Evolutionary conservation across 2,797 vertebrate species (phyloP).

Genomic region (Pseudopleuronectes americanus): DNA sequence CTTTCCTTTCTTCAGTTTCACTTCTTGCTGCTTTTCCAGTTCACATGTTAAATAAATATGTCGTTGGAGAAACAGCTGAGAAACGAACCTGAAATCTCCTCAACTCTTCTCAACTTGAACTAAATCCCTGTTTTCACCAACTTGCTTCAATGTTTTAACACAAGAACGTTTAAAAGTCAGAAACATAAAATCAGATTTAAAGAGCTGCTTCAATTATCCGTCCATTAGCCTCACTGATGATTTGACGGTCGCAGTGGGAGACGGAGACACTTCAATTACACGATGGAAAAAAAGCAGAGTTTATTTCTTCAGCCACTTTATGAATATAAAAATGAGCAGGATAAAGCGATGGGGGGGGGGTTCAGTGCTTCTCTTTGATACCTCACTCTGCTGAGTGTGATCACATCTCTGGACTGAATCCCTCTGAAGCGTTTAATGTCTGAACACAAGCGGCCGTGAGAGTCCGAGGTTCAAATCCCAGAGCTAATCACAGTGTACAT

Average conservation of each 20-base stretch:
- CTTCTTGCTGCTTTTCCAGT: too few species aligned
- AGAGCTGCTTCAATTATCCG: neutral
- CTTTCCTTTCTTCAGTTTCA: too few species aligned
- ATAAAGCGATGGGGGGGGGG: too few species aligned
- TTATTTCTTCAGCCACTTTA: neutral
- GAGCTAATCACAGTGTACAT: slow-evolving; percentile 8
- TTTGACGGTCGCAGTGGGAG: neutral
- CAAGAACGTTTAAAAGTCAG: too few species aligned
- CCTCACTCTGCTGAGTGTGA: neutral
- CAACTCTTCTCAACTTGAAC: too few species aligned
- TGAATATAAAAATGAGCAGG: too few species aligned
- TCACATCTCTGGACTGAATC: neutral
- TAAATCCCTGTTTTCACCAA: too few species aligned
- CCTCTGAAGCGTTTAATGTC: slow-evolving; percentile 15
- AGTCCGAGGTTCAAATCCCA: slow-evolving; percentile 21
- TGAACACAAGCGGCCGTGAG: slow-evolving; percentile 7
- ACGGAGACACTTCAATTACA: neutral
- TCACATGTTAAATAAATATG: too few species aligned
- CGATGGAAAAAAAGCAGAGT: neutral
- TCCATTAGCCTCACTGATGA: neutral
- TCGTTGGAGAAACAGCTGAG: too few species aligned
- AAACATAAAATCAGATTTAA: too few species aligned
- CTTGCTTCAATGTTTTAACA: too few species aligned
- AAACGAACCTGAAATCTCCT: too few species aligned
- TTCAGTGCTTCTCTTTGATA: neutral